phyloP scores from a whole-genome alignment of 2,113 vertebrate species.

The Talpa occidentalis region DNA sequence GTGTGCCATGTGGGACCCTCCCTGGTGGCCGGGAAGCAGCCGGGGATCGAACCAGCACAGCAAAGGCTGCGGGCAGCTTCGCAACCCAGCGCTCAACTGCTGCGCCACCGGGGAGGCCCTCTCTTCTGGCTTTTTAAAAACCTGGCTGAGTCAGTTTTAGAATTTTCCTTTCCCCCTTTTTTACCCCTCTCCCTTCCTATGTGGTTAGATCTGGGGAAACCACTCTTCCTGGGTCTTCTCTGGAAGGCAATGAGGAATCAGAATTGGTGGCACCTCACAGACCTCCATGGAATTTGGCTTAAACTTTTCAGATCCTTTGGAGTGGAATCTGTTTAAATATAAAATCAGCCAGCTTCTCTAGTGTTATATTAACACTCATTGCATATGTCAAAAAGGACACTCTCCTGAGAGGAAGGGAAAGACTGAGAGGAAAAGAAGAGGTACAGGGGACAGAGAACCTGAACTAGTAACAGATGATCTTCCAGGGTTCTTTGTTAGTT shows the following conservation, averaged over 20 bases:
- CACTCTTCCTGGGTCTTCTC: background rate
- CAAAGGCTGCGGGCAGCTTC: no score
- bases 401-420: background rate
- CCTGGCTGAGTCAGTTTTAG: background rate
- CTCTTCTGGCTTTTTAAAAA: background rate
- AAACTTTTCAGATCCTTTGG: background rate
- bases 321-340: background rate
- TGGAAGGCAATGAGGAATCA: background rate
- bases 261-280: background rate
- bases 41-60: no score
- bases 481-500: background rate
- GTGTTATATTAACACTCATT: background rate
- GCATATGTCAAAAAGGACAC: background rate
- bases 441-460: background rate
- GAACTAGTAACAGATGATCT: background rate
- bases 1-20: no score
- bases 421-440: background rate
- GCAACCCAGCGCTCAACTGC: no score
- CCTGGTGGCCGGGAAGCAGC: no score
- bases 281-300: background rate
- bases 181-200: background rate
- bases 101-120: no score
- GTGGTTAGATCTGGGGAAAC: background rate
- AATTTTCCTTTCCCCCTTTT: background rate
- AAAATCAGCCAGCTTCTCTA: conserved; percentile 2